phyloP scores from a whole-genome alignment of 37 sponge, comb jelly and placozoan genomes.

The Petrosia ficiformis region DNA sequence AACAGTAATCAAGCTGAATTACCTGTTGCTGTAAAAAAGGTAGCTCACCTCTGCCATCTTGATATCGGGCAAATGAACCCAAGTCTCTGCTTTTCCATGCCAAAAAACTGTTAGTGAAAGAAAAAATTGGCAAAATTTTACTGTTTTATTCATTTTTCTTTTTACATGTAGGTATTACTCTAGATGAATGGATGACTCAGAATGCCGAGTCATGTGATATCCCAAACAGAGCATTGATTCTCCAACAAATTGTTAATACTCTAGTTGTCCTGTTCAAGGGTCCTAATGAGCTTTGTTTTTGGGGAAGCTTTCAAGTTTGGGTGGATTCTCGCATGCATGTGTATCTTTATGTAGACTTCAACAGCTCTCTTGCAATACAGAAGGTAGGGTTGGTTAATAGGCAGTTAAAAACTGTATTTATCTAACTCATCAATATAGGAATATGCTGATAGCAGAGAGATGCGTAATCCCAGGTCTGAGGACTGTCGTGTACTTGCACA shows the following conservation, averaged over 20 bases:
- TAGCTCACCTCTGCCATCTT: constrained; percentile 20
- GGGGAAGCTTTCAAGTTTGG: constrained; percentile 48
- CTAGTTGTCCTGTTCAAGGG: constrained; percentile 26
- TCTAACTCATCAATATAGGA: background rate
- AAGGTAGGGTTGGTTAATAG: background rate
- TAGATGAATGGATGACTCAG: constrained; percentile 18
- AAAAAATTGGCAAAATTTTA: background rate
- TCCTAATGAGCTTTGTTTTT: constrained; percentile 13
- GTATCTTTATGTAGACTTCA: constrained; percentile 37
- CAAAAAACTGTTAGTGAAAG: constrained; percentile 17
- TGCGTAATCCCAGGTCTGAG: constrained; percentile 1
- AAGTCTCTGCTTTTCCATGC: constrained; percentile 11
- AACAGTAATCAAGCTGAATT: background rate
- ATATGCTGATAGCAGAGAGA: background rate
- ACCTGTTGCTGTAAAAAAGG: constrained; percentile 18
- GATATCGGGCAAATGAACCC: background rate
- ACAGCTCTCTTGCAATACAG: background rate
- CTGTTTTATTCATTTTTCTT: too few species aligned
- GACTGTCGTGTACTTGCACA: constrained; percentile 1
- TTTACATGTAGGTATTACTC: constrained; percentile 12
- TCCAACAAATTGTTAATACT: constrained; percentile 53
- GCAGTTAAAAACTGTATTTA: background rate
- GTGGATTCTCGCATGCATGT: too few species aligned
- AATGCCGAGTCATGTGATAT: constrained; percentile 13
- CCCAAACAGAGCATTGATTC: constrained; percentile 19